Base-by-base conservation (phyloP, 2,888 invertebrate species). In the Coecobrya sp. region DNA sequence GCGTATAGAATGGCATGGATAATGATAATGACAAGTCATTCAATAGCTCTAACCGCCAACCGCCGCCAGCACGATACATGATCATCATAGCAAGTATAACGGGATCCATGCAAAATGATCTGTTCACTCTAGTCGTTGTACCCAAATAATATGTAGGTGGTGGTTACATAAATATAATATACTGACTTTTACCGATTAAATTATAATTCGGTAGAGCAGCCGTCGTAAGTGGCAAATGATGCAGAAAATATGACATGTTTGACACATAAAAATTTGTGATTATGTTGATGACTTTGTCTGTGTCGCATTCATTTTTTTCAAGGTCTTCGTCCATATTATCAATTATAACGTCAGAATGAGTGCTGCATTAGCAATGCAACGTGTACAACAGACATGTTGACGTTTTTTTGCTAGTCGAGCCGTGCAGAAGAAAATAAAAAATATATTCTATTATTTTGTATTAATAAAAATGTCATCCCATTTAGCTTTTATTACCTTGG, bases 231-330 rank as follows among this genome's bases (percentile, higher is more conserved):
- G 11, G 36, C 19, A 42, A 42, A 42, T 73, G 73, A 19, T 36
- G 42, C 42, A 73, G 11, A 42, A 36, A 73, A 36, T 36, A 45
- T 42, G 42, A n/a, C 36, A 73, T 73, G 73, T 42, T 73, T 42
- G 73, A 73, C 73, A 73, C 73, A 73, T 22, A 42, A 65, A 65
- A 25, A 65, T 65, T 25, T 73, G 42, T 42, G 73, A 73, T 73
- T 73, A 42, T 73, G 42, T 0, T 73, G 73, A 73, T 73, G n/a
- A 73, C 73, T 73, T 73, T 73, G 73, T 73, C 36, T 73, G 42
- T 42, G 73, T 73, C 42, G 73, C 73, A 73, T 36, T 42, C 11
- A 42, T 36, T 42, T 73, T 11, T 73, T 73, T 73, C 73, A 73
- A 73, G 73, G 73, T 73, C 73, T 73, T 73, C 25, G 42, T 42